Evolutionary conservation across 2,113 vertebrate species (phyloP).

Genomic region (Actenoides lindsayi): DNA sequence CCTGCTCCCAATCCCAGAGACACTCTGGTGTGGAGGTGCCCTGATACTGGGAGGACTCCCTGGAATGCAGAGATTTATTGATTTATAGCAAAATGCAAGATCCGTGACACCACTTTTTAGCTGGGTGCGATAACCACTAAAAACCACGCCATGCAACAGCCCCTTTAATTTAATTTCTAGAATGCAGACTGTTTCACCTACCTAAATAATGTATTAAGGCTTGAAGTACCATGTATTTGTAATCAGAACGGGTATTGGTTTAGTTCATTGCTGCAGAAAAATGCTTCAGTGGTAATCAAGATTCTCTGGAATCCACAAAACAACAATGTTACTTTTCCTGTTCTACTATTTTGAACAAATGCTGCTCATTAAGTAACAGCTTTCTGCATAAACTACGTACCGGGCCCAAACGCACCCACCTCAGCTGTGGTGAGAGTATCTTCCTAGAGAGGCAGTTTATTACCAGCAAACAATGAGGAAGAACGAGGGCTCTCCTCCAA

Average conservation of each 20-base stretch:
- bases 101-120: neutral
- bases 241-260: neutral
- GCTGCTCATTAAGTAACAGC: neutral
- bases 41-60: too few species aligned
- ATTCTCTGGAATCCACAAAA: neutral
- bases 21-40: too few species aligned
- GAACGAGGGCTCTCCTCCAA: neutral
- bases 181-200: neutral
- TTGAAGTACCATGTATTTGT: fast-evolving
- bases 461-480: neutral
- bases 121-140: neutral
- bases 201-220: neutral
- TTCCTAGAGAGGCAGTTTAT: neutral
- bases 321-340: neutral
- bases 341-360: neutral
- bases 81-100: neutral
- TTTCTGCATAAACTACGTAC: neutral
- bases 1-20: neutral
- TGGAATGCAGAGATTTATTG: neutral
- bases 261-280: neutral
- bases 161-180: neutral
- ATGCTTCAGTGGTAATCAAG: neutral
- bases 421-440: neutral
- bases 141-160: neutral
- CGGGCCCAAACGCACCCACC: neutral